Evolutionary conservation across 2,888 invertebrate species (phyloP).

Genomic region (Clanis bilineata): DNA sequence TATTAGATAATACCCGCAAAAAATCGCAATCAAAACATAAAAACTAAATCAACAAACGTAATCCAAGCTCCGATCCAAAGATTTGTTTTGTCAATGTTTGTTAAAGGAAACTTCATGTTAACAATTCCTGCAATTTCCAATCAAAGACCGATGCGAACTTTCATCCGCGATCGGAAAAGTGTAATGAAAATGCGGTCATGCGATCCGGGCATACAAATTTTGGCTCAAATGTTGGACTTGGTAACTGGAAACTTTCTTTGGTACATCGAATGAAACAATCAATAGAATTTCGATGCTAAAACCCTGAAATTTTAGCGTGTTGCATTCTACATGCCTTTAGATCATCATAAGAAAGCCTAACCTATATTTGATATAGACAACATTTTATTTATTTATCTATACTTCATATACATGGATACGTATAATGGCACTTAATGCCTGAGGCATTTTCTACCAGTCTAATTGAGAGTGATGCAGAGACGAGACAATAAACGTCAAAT

Average conservation of each 20-base stretch:
- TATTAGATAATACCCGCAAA: too few species aligned
- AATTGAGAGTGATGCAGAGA: too few species aligned
- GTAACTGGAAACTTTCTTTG: neutral
- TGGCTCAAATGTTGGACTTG: slow-evolving; percentile 12
- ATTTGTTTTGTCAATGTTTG: slow-evolving; percentile 37
- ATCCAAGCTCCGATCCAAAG: slow-evolving; percentile 15
- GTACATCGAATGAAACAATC: neutral
- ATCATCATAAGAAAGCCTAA: too few species aligned
- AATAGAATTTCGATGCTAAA: neutral
- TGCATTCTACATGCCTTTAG: too few species aligned
- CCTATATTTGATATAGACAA: too few species aligned
- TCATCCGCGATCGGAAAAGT: slow-evolving; percentile 37
- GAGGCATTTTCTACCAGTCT: too few species aligned
- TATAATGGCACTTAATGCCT: too few species aligned
- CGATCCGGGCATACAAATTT: slow-evolving; percentile 12
- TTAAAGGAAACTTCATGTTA: slow-evolving; percentile 35
- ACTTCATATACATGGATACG: too few species aligned
- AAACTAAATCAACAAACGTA: neutral
- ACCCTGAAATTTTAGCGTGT: too few species aligned
- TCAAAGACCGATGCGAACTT: slow-evolving; percentile 44
- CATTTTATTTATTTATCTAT: too few species aligned
- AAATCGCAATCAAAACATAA: neutral
- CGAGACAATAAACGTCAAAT: too few species aligned
- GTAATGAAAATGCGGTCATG: slow-evolving; percentile 36
- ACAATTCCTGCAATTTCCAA: slow-evolving; percentile 48